These are phyloP conservation scores for Halcyon leucocephala DNA, from an alignment of 2,797 vertebrate species.

Conservation along the genomic window DNA sequence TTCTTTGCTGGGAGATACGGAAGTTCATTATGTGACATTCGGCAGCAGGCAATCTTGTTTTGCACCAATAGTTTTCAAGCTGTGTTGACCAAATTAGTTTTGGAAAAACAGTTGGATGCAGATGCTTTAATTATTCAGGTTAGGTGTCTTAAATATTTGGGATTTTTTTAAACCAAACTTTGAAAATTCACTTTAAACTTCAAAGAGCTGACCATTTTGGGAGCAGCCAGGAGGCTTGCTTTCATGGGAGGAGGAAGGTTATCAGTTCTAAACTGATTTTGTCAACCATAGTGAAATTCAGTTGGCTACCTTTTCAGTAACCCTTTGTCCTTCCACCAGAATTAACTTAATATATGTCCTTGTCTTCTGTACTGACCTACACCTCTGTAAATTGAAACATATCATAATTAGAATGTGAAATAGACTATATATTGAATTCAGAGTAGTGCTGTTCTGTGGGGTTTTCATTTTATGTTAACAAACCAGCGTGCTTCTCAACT, in stretches of 20 bases:
- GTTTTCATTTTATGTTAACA: not conserved
- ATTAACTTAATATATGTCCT: not conserved
- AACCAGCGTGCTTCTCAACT: not conserved
- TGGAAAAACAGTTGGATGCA: not conserved
- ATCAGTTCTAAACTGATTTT: not conserved
- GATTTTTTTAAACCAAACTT: not conserved
- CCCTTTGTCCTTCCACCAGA: not conserved
- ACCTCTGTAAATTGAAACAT: not conserved
- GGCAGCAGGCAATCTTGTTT: not conserved
- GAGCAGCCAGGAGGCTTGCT: not conserved
- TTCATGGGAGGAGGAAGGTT: not conserved
- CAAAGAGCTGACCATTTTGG: not conserved
- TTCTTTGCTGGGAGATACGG: not conserved
- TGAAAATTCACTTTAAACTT: not conserved
- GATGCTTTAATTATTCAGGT: not conserved
- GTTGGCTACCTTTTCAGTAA: not conserved
- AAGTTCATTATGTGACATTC: rapidly evolving
- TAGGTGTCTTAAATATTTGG: not conserved
- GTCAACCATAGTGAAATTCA: not conserved
- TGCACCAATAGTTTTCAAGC: not conserved
- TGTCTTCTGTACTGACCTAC: not conserved
- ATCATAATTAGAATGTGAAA: not conserved
- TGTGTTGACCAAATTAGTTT: not conserved
- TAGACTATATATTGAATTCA: not conserved
- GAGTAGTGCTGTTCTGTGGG: not conserved